These are phyloP conservation scores for Erpornis zantholeuca DNA, from an alignment of 2,113 vertebrate genomes.

Conservation along the genomic window DNA sequence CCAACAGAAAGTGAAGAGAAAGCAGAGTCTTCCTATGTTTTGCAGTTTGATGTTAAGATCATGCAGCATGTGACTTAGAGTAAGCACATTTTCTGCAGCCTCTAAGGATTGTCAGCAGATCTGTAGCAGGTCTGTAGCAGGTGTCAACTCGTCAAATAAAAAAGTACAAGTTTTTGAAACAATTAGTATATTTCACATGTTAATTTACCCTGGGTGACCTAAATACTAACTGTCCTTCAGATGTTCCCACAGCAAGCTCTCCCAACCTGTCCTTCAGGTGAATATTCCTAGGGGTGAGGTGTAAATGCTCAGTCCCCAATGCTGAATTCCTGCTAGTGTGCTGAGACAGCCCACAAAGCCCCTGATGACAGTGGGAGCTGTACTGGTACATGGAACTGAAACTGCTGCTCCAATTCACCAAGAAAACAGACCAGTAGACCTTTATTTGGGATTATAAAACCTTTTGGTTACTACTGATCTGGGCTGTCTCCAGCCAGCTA, in stretches of 20 bases:
- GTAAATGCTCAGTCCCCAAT: fast-evolving
- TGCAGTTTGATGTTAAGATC: neutral
- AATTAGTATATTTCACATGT: neutral
- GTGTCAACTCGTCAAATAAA: neutral
- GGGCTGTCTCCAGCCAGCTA: neutral
- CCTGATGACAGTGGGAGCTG: neutral
- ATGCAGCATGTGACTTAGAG: neutral
- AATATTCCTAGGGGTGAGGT: neutral
- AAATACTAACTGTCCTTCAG: neutral
- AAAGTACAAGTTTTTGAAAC: neutral
- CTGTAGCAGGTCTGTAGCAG: neutral
- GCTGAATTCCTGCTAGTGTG: neutral
- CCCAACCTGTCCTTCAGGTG: neutral
- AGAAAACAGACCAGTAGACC: neutral
- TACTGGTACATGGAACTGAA: neutral
- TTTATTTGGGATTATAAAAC: neutral
- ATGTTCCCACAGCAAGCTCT: neutral
- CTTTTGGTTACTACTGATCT: neutral
- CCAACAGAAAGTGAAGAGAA: neutral
- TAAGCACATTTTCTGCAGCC: neutral
- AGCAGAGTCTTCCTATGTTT: neutral
- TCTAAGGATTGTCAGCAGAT: neutral
- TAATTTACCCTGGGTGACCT: neutral
- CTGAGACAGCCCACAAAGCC: neutral
- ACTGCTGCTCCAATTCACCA: neutral